Evolutionary conservation across 2,888 invertebrate genomes (phyloP).

Genomic region (Stenotaenia linearis): DNA sequence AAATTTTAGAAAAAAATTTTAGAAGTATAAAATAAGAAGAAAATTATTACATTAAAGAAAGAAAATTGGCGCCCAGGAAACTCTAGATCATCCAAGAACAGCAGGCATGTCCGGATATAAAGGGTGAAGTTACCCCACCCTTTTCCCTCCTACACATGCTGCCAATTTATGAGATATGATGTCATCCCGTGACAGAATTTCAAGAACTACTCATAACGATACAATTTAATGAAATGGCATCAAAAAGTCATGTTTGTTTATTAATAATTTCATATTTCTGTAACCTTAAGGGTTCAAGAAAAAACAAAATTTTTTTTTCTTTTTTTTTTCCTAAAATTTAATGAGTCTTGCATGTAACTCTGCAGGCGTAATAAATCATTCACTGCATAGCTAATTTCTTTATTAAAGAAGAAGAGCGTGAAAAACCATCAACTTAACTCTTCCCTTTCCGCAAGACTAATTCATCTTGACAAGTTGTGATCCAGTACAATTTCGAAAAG

Average conservation of each 20-base stretch:
- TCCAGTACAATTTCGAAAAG: neutral
- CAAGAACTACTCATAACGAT: neutral
- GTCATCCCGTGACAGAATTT: neutral
- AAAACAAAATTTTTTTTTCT: neutral
- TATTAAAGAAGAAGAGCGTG: neutral
- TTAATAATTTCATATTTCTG: neutral
- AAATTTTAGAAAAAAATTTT: too few relatives aligned
- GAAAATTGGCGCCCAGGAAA: neutral
- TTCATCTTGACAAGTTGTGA: neutral
- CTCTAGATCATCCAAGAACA: neutral
- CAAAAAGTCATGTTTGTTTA: neutral
- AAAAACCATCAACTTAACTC: neutral
- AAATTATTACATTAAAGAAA: neutral
- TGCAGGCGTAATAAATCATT: neutral
- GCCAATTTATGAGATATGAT: conserved; percentile 2
- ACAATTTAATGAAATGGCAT: neutral
- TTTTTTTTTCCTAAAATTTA: neutral
- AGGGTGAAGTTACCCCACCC: conserved; percentile 1
- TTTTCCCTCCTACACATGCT: conserved; percentile 7
- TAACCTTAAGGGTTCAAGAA: neutral
- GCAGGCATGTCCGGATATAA: conserved; percentile 20
- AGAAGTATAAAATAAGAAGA: too few relatives aligned
- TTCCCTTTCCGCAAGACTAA: neutral
- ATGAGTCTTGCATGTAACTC: neutral
- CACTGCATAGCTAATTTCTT: neutral